A percentile compares a stretch with the other conserved stretches of the same genome.
These are phyloP conservation scores for Microctonus brassicae DNA, from an alignment of 2,888 invertebrate species.

Conservation along the genomic window DNA sequence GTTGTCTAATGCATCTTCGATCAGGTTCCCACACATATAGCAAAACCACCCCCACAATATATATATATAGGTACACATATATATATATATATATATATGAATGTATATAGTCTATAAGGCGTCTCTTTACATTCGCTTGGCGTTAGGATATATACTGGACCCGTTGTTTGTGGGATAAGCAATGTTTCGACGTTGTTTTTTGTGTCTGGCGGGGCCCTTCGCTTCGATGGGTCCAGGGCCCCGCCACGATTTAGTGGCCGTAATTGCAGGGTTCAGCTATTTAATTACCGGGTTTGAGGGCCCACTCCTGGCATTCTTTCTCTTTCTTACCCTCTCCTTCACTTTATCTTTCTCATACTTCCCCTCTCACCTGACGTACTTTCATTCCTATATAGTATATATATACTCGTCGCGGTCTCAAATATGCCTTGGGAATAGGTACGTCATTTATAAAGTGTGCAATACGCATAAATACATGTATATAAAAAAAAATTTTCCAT, in stretches of 20 bases:
- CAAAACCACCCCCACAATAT: slow-evolving; percentile 67
- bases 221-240: slow-evolving; percentile 72
- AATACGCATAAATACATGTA: slow-evolving; percentile 44
- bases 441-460: neutral
- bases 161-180: slow-evolving; percentile 56
- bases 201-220: slow-evolving; percentile 70
- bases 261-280: slow-evolving; percentile 87
- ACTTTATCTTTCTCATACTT: slow-evolving; percentile 40
- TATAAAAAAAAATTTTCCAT: neutral
- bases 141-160: neutral
- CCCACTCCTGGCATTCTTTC: slow-evolving; percentile 48
- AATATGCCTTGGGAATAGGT: neutral
- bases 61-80: slow-evolving; percentile 32
- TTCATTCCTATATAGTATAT: neutral
- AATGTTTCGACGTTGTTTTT: slow-evolving; percentile 69
- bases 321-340: slow-evolving; percentile 43
- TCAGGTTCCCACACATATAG: slow-evolving; percentile 68
- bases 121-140: slow-evolving; percentile 27
- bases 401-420: neutral
- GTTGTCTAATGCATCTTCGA: slow-evolving; percentile 47
- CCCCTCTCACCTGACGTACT: neutral
- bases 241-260: slow-evolving; percentile 85
- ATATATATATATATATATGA: slow-evolving; percentile 37
- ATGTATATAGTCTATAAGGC: slow-evolving; percentile 22
- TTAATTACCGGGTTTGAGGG: slow-evolving; percentile 81